phyloP scores from a whole-genome alignment of 2,888 invertebrate species.

The Drosophila ustulata region DNA sequence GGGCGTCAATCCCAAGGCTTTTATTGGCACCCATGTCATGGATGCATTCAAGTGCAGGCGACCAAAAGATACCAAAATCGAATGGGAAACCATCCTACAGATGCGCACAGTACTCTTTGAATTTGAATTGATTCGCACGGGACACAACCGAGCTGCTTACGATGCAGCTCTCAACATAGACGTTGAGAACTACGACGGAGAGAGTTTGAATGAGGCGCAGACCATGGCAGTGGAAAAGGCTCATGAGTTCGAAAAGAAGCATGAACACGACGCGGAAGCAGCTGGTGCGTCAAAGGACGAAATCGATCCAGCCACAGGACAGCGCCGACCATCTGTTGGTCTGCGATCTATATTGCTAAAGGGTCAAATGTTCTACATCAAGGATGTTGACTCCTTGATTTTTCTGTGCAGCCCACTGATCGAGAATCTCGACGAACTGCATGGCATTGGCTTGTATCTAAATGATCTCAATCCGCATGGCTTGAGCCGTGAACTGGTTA shows the following conservation, averaged over 20 bases:
- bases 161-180: slow-evolving; percentile 76
- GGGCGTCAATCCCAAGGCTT: slow-evolving; percentile 83
- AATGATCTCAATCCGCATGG: slow-evolving; percentile 95
- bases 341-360: slow-evolving; percentile 89
- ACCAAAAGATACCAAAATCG: slow-evolving; percentile 91
- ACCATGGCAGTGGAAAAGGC: slow-evolving; percentile 65
- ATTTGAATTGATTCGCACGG: slow-evolving; percentile 90
- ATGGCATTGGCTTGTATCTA: slow-evolving; percentile 91
- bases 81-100: slow-evolving; percentile 92
- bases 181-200: slow-evolving; percentile 73
- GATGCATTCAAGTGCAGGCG: slow-evolving; percentile 92
- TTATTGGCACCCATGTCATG: slow-evolving; percentile 89
- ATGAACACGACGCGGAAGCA: slow-evolving; percentile 41
- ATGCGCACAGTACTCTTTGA: slow-evolving; percentile 94
- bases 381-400: slow-evolving; percentile 92
- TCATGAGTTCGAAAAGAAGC: slow-evolving; percentile 53
- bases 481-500: slow-evolving; percentile 92
- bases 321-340: slow-evolving; percentile 51
- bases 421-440: slow-evolving; percentile 93
- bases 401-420: slow-evolving; percentile 96
- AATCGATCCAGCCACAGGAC: slow-evolving; percentile 68
- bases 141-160: slow-evolving; percentile 76
- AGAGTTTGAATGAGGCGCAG: slow-evolving; percentile 69
- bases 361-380: slow-evolving; percentile 93
- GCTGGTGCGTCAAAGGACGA: slow-evolving; percentile 55